These are phyloP conservation scores for Reinhardtius hippoglossoides DNA, from an alignment of 2,113 vertebrate genomes.

Conservation along the genomic window DNA sequence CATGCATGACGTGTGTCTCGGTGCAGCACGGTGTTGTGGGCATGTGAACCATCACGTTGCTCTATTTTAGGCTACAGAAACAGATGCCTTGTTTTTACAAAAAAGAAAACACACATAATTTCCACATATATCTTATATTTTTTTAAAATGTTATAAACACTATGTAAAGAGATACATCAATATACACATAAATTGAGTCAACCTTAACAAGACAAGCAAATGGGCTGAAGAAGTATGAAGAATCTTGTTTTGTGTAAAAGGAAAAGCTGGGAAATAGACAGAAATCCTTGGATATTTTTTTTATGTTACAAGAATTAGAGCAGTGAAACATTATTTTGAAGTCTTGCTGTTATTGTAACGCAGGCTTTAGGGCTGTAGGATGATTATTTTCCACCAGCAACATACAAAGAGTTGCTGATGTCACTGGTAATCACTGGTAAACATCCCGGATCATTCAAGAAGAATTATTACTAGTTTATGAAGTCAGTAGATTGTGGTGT, in stretches of 20 bases:
- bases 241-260: background rate
- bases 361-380: background rate
- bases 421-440: background rate
- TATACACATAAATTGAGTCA: slow-evolving; percentile 62
- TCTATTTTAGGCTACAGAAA: background rate
- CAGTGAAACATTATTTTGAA: slow-evolving; percentile 3
- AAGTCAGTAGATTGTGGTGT: slow-evolving; percentile 1
- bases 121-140: background rate
- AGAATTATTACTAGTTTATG: background rate
- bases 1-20: slow-evolving; percentile 15
- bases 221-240: slow-evolving; percentile 13
- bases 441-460: background rate
- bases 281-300: background rate
- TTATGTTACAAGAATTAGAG: slow-evolving; percentile 1
- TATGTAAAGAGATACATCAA: background rate
- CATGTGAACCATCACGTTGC: slow-evolving; percentile 15
- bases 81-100: slow-evolving; percentile 59
- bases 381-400: background rate
- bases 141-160: background rate
- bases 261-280: slow-evolving; percentile 11
- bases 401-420: slow-evolving; percentile 1
- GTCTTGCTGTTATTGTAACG: background rate
- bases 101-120: slow-evolving; percentile 50
- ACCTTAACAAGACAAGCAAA: slow-evolving; percentile 64
- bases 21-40: slow-evolving; percentile 23